Evolutionary conservation across 2,797 vertebrate species (phyloP), one percentile per base, ranked within the genome.

Genomic region (Xiphorhynchus erythropygius): DNA sequence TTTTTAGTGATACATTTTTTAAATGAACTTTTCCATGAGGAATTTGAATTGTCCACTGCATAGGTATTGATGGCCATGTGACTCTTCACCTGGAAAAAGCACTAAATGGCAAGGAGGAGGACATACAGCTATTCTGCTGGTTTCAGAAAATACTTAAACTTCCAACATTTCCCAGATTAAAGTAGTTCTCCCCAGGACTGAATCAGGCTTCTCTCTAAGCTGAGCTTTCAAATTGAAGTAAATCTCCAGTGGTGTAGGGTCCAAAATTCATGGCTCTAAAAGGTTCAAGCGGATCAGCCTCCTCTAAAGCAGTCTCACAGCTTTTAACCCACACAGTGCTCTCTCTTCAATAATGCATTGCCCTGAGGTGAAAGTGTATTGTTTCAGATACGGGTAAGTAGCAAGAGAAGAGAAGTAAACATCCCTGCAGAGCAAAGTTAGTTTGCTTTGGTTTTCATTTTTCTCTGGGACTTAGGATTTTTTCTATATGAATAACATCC

Each of bases 51-150:
- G 35, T 63, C 7, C 5, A 8, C 11, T 65, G 10, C 3, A 1
- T 9, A 25, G 18, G 6, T 47, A 25, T 32, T 42, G 56, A 85
- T 27, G 71, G 65, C 17, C 1, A 4, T 5, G 4, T 35, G 18
- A 27, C 27, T 39, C 18, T 57, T 37, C 7, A 30, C 19, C 5
- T 10, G 1, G 13, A 46, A 25, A 62, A 39, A 14, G 27, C 39
- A 53, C 6, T 3, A 28, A 16, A 23, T 7, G 9, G 22, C 8
- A 7, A 9, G 4, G 2, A 5, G 16, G 11, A 23, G 8, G 37
- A 12, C 12, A 11, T 13, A 6, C 0, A 55, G 3, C 16, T 74
- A 0, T 27, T 44, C 8, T 41, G 7, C 19, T 22, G 21, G 24
- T 35, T 71, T 64, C 32, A 64, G 74, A 52, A 88, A 33, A 10